Conservation (phyloP, 2,888 invertebrate species). For the Osmoderma eremita region DNA sequence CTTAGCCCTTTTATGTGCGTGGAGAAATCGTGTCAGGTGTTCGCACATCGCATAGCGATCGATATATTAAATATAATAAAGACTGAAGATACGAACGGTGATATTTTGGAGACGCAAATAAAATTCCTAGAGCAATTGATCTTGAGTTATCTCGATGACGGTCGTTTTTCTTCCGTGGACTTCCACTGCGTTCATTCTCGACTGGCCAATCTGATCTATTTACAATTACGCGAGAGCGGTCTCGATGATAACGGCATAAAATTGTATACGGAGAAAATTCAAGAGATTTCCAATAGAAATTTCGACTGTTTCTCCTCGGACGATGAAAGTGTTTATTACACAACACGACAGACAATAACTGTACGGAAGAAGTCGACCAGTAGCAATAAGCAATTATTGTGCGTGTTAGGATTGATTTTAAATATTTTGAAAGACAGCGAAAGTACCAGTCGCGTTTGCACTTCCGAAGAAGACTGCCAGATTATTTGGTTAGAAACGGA, state of each 20-base stretch:
- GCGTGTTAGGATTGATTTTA: slow-evolving; percentile 62
- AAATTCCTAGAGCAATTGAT: slow-evolving; percentile 76
- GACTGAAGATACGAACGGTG: slow-evolving; percentile 66
- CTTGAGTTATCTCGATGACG: slow-evolving; percentile 75
- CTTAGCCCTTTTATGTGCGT: slow-evolving; percentile 66
- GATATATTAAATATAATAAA: slow-evolving; percentile 63
- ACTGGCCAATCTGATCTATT: slow-evolving; percentile 71
- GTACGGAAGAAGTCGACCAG: slow-evolving; percentile 43
- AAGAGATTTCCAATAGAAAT: slow-evolving; percentile 54
- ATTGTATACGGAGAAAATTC: slow-evolving; percentile 47
- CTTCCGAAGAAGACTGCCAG: slow-evolving; percentile 69
- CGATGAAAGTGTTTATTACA: slow-evolving; percentile 64
- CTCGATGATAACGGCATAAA: slow-evolving; percentile 42
- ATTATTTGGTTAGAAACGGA: slow-evolving; percentile 69
- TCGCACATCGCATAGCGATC: slow-evolving; percentile 76
- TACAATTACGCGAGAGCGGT: slow-evolving; percentile 34
- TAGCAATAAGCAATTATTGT: slow-evolving; percentile 62
- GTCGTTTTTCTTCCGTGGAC: slow-evolving; percentile 69
- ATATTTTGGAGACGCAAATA: slow-evolving; percentile 73
- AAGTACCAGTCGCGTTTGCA: slow-evolving; percentile 65
- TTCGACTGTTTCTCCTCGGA: slow-evolving; percentile 69
- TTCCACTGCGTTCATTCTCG: slow-evolving; percentile 75
- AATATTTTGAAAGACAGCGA: slow-evolving; percentile 55
- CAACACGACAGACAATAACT: slow-evolving; percentile 18
- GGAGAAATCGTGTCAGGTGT: slow-evolving; percentile 73